These are phyloP conservation scores for Heterotis niloticus DNA, from an alignment of 2,113 vertebrate genomes.

Conservation along the genomic window DNA sequence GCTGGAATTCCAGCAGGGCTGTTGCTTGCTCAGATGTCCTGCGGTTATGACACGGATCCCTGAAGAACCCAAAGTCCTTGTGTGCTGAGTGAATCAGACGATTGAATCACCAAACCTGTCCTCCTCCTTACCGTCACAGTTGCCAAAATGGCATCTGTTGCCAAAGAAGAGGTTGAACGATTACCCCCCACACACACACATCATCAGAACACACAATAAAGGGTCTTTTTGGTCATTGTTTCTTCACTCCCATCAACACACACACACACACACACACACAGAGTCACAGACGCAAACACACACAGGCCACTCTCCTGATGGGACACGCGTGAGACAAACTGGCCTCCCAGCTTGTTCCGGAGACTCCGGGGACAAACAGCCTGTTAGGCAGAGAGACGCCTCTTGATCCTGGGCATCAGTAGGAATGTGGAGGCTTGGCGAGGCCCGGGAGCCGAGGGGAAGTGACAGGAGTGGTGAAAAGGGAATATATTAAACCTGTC, in stretches of 20 bases:
- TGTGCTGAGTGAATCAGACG: too few relatives aligned
- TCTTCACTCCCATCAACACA: background rate
- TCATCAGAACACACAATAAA: background rate
- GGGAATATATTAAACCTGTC: slow-evolving; percentile 47
- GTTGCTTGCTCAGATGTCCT: too few relatives aligned
- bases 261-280: slow-evolving; percentile 14
- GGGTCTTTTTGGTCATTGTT: background rate
- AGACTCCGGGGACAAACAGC: slow-evolving; percentile 30
- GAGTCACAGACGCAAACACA: slow-evolving; percentile 17
- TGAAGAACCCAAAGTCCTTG: too few relatives aligned
- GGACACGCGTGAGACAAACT: slow-evolving; percentile 40
- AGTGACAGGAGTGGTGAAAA: slow-evolving; percentile 39
- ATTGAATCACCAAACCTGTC: too few relatives aligned
- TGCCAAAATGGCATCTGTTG: too few relatives aligned
- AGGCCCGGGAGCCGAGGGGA: slow-evolving; percentile 28
- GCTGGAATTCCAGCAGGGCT: too few relatives aligned
- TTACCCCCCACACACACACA: too few relatives aligned
- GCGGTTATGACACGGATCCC: too few relatives aligned
- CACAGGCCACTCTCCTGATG: background rate
- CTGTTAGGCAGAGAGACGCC: slow-evolving; percentile 50
- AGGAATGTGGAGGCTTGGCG: slow-evolving; percentile 58
- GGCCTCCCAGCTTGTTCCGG: background rate
- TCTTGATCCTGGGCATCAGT: slow-evolving; percentile 70
- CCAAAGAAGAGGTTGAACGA: too few relatives aligned
- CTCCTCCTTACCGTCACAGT: too few relatives aligned